Conservation (phyloP, 2,797 vertebrate genomes). For the Ara ararauna region DNA sequence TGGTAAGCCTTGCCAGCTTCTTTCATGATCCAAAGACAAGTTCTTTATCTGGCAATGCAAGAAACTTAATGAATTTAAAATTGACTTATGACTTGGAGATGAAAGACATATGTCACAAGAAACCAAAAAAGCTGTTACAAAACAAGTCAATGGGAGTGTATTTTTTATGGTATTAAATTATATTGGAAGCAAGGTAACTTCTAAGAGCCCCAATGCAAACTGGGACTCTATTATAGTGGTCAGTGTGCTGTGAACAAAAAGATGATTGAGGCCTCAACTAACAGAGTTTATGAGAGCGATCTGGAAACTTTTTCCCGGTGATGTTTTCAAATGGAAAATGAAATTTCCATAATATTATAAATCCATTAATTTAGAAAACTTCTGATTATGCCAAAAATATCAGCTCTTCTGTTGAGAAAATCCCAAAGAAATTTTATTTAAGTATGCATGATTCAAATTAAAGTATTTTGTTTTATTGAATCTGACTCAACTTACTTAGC, state of each 20-base stretch:
- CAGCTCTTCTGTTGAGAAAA: background rate
- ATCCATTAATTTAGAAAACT: background rate
- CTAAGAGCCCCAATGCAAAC: background rate
- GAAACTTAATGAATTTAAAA: background rate
- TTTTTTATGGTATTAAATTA: background rate
- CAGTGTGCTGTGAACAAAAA: background rate
- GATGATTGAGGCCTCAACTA: background rate
- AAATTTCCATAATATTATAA: conserved; percentile 13
- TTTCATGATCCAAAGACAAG: background rate
- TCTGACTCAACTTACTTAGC: background rate
- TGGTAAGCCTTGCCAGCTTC: background rate
- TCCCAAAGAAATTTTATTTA: background rate
- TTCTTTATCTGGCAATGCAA: background rate
- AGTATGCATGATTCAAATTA: background rate
- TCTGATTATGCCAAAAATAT: conserved; percentile 13
- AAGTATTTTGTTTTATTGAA: conserved; percentile 1
- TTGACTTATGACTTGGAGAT: background rate
- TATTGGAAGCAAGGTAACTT: background rate
- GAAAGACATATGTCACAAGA: background rate
- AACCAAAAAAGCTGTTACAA: background rate
- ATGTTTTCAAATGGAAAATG: background rate
- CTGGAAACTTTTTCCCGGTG: background rate
- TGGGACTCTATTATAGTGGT: background rate
- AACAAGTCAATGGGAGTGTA: background rate
- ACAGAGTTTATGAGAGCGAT: background rate